Base-by-base conservation (phyloP, 2,888 invertebrate genomes). In the Drosophila imparisetae region DNA sequence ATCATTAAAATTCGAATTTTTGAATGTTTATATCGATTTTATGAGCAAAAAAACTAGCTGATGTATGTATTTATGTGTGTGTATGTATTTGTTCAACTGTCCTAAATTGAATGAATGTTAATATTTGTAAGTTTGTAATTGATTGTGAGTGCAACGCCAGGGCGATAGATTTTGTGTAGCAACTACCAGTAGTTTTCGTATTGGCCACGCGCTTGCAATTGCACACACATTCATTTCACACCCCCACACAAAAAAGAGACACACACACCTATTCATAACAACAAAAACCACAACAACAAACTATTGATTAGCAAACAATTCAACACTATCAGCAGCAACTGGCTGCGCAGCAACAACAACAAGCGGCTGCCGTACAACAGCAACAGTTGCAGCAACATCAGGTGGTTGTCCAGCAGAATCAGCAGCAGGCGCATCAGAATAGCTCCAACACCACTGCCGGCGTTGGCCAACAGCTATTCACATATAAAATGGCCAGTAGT, bases 401-500 rank as follows among this genome's bases (percentile, higher is more conserved):
- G 92, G 93, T 92, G 88, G 93, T 93, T 78, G 93, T 93, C 76
- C 93, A 93, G 88, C 93, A 93, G 75, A 93, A 92, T 75, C 93
- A 93, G 84, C 94, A 94, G 86, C 93, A 93, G 81, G 92, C 93
- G 65, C 94, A 94, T 88, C 94, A 94, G 72, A 94, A 94, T 78
- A 94, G 94, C 90, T 94, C 94, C 90, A 92, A 92, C 72, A 94
- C 94, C 81, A 94, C 95, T 55, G 94, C 94, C 75, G 94, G 94
- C 76, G 94, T 94, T 76, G 94, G 94, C 83, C 96, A 96, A 92
- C 96, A 96, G 93, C 94, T 96, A 86, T 97, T 96, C 93, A 95
- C 96, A 77, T 97, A 97, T 93, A 97, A 97, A 95, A 96, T 97
- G 96, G 96, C 96, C 90, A 96, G 96, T 93, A 96, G 96, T 93